Evolutionary conservation across 2,797 vertebrate species (phyloP), one percentile per base, ranked within the genome.

Genomic region (Cuculus canorus): DNA sequence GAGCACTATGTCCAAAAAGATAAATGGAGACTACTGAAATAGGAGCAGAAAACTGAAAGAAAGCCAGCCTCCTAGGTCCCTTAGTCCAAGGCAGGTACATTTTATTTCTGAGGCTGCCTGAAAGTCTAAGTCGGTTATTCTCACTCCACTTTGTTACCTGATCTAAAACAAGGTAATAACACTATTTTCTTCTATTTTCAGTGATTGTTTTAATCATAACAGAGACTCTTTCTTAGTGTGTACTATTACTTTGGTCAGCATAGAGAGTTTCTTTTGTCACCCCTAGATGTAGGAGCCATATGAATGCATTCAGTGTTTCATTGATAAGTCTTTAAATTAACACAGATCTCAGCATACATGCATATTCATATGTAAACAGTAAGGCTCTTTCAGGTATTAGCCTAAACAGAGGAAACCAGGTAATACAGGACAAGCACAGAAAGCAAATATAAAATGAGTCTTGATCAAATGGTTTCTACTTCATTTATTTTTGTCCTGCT

Each of bases 391-490:
- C 90, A 84, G 63, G 68, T 47, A 48, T 81, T 47, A 82, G 18
- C 81, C 69, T 91, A 86, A 91, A 72, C 61, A 68, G 72, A 93
- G 84, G 82, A 91, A 95, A 96, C 75, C 64, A 88, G 82, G 95
- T 93, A 95, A 94, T 78, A 91, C 78, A 88, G 83, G 63, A 76
- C 91, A 93, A 94, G 91, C 73, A 96, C 82, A 96, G 95, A 96
- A 95, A 87, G 78, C 43, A 89, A 90, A 85, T 84, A 91, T 56
- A 90, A 96, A 98, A 97, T 45, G 64, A 95, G 92, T 97, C 87
- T 86, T 97, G 95, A 98, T 98, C 98, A 98, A 98, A 98, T 97
- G 98, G 98, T 98, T 98, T 98, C 98, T 98, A 98, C 98, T 98
- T 97, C 97, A 98, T 98, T 98, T 98, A 97, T 95, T 98, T 98